Conservation (phyloP, 2,113 vertebrate genomes). For the Centrocercus urophasianus region DNA sequence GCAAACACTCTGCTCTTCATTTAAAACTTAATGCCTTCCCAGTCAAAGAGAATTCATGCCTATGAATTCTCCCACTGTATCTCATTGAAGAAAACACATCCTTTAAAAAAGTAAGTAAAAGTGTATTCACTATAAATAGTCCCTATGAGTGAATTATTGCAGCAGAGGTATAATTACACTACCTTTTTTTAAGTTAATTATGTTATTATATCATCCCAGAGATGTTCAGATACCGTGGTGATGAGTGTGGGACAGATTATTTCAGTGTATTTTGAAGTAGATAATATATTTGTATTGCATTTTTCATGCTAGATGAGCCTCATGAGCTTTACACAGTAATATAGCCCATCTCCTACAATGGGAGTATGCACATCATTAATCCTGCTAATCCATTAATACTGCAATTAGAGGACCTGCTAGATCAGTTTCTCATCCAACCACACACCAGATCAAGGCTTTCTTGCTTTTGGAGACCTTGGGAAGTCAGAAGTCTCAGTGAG, state of each 20-base stretch:
- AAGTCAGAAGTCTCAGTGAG: neutral
- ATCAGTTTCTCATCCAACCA: neutral
- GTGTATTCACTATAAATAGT: neutral
- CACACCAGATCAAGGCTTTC: neutral
- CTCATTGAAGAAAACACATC: constrained; percentile 26
- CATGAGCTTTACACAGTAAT: neutral
- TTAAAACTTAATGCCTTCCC: neutral
- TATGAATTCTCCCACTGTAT: constrained; percentile 15
- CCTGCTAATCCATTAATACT: neutral
- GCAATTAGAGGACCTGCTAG: neutral
- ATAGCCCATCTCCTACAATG: neutral
- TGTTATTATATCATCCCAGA: constrained; percentile 39
- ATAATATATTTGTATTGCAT: constrained; percentile 30
- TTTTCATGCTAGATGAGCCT: constrained; percentile 2
- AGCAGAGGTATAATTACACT: constrained; percentile 44
- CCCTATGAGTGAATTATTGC: constrained; percentile 20
- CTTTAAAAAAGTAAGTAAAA: constrained; percentile 35
- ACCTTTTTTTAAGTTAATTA: constrained; percentile 49
- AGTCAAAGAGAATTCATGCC: neutral
- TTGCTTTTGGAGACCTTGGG: neutral
- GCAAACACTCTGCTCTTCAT: neutral
- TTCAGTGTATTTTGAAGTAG: constrained; percentile 6
- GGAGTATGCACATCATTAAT: neutral
- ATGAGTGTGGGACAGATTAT: constrained; percentile 18
- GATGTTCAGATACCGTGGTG: constrained; percentile 33